Percentiles rank a stretch among this genome's conserved stretches.
phyloP scores from a whole-genome alignment of 2,113 vertebrate genomes.

The Daubentonia madagascariensis region DNA sequence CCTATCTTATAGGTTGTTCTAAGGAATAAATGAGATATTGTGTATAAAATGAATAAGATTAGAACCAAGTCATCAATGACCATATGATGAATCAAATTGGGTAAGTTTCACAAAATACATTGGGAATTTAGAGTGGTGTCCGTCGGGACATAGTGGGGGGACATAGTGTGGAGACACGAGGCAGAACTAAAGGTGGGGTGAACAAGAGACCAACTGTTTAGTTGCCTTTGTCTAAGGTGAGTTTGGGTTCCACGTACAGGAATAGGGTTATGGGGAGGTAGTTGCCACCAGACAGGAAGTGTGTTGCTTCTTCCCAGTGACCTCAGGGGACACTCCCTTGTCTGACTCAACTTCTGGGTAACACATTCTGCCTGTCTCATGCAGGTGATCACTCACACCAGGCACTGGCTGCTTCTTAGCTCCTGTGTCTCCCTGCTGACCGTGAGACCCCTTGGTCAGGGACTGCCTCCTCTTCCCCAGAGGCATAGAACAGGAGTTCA shows the following conservation, averaged over 20 bases:
- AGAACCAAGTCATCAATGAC: not conserved
- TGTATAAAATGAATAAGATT: not conserved
- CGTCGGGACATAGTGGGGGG: not conserved
- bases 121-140: not conserved
- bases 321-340: not conserved
- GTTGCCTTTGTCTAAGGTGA: not conserved
- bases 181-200: too few relatives aligned
- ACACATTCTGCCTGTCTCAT: fast-evolving
- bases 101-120: not conserved
- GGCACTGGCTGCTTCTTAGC: not conserved
- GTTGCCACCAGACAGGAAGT: not conserved
- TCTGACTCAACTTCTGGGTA: not conserved
- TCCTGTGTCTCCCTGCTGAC: fast-evolving
- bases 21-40: not conserved
- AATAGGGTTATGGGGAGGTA: not conserved
- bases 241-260: not conserved
- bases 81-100: not conserved
- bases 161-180: not conserved
- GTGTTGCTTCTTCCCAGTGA: not conserved
- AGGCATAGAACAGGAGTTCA: not conserved
- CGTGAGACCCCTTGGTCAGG: fast-evolving
- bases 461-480: not conserved
- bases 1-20: not conserved
- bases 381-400: fast-evolving
- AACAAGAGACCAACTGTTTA: not conserved